A percentile compares a stretch with the other conserved stretches of the same genome.
Evolutionary conservation across 2,888 invertebrate genomes (phyloP).

Genomic region (Dorcus hopei): DNA sequence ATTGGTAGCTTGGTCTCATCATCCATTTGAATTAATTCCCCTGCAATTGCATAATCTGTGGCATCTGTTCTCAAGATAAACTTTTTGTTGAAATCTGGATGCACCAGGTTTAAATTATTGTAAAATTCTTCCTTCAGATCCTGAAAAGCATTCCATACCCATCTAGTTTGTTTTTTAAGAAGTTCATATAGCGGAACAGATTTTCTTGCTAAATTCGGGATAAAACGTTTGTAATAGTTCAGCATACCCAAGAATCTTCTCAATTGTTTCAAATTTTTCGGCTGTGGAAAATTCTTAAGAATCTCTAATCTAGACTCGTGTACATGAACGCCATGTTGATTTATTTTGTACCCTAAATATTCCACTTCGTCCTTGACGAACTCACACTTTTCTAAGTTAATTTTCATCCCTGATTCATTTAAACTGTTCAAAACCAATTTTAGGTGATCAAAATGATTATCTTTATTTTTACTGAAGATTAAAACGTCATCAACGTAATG

Average conservation of each 20-base stretch:
- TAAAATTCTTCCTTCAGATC: not conserved
- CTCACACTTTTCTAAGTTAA: not conserved
- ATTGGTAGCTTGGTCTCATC: not conserved
- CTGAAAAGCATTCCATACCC: not conserved
- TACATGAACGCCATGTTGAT: not conserved
- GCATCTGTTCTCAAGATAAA: not conserved
- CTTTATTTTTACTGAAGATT: not conserved
- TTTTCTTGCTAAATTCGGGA: not conserved
- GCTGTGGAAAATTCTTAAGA: slow-evolving; percentile 5
- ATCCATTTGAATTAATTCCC: not conserved
- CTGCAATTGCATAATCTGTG: not conserved
- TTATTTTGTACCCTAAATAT: not conserved
- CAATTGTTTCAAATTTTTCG: slow-evolving; percentile 1
- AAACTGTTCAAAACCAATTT: not conserved
- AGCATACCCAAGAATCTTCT: slow-evolving; percentile 6
- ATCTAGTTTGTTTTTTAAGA: not conserved
- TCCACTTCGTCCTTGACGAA: not conserved
- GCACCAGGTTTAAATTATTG: not conserved
- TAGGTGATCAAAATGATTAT: not conserved
- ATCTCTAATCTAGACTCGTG: not conserved
- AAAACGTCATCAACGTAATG: not conserved
- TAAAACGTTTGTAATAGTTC: slow-evolving; percentile 11
- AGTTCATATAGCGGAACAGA: not conserved
- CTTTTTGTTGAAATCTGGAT: not conserved
- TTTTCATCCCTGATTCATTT: not conserved